phyloP scores from a whole-genome alignment of 2,113 vertebrate species.

The Bungarus multicinctus region DNA sequence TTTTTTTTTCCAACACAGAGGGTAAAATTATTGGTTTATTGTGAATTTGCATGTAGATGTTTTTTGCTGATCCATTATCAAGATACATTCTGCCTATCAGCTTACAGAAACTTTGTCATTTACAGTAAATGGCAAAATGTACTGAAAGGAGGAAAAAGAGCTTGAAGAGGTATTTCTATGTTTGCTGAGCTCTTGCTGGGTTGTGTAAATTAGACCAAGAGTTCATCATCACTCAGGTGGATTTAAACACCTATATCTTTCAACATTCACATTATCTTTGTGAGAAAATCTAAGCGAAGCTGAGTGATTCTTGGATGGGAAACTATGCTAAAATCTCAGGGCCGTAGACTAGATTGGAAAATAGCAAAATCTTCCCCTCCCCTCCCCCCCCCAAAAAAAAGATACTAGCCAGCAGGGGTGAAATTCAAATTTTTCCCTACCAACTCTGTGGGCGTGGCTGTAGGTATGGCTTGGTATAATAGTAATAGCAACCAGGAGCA shows the following conservation, averaged over 20 bases:
- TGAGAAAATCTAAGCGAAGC: neutral
- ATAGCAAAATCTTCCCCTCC: neutral
- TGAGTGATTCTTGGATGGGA: neutral
- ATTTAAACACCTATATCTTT: neutral
- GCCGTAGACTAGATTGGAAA: neutral
- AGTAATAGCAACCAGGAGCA: too few relatives aligned
- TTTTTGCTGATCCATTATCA: neutral
- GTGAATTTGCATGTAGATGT: neutral
- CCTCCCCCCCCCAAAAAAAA: neutral
- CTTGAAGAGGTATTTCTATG: neutral
- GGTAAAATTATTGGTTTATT: neutral
- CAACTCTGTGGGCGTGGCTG: too few relatives aligned
- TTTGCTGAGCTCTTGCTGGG: neutral
- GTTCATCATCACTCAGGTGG: neutral
- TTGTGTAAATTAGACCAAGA: neutral
- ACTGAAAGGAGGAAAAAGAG: neutral
- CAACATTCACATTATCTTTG: neutral
- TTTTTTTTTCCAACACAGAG: neutral
- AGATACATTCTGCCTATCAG: neutral
- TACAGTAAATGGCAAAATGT: neutral
- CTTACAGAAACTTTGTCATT: neutral
- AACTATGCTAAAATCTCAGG: neutral
- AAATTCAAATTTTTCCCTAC: too few relatives aligned
- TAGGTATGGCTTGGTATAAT: too few relatives aligned
- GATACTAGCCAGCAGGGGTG: neutral